Evolutionary conservation across 2,888 invertebrate genomes (phyloP).

Genomic region (Drosophila quinaria): DNA sequence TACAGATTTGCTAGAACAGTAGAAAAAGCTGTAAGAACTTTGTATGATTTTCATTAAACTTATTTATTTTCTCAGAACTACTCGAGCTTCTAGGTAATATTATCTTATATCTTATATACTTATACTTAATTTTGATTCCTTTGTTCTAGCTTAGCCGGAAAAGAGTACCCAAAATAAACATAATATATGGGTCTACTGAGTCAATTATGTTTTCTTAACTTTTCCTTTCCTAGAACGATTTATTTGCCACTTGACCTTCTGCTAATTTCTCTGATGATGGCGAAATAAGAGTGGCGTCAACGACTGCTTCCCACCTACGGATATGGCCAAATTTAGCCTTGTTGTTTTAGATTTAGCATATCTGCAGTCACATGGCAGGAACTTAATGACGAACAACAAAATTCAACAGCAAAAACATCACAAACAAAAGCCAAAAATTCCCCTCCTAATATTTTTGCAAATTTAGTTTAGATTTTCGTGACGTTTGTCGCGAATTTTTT

Average conservation of each 20-base stretch:
- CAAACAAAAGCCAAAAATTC: slow-evolving; percentile 15
- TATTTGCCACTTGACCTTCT: slow-evolving; percentile 23
- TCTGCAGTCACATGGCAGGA: slow-evolving; percentile 54
- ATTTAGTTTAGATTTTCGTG: slow-evolving; percentile 47
- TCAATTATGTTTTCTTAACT: slow-evolving; percentile 16
- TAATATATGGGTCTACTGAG: neutral
- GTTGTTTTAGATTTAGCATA: slow-evolving; percentile 34
- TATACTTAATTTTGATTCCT: neutral
- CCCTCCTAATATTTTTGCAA: slow-evolving; percentile 19
- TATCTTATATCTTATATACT: neutral
- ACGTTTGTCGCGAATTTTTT: slow-evolving; percentile 65
- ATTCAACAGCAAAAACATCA: slow-evolving; percentile 5
- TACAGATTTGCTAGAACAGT: neutral
- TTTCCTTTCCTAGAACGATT: slow-evolving; percentile 8
- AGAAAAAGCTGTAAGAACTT: neutral
- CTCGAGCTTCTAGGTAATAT: neutral
- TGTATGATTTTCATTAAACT: neutral
- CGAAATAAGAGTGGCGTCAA: slow-evolving; percentile 34
- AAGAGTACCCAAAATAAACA: neutral
- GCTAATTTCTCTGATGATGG: slow-evolving; percentile 3
- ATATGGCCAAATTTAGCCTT: slow-evolving; percentile 51
- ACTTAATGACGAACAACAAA: slow-evolving; percentile 45
- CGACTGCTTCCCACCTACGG: slow-evolving; percentile 22
- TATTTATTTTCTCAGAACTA: neutral
- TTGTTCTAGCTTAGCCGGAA: neutral